Evolutionary conservation across 2,888 invertebrate species (phyloP), one percentile per base, ranked within the genome.

Genomic region (Clivina fossor): DNA sequence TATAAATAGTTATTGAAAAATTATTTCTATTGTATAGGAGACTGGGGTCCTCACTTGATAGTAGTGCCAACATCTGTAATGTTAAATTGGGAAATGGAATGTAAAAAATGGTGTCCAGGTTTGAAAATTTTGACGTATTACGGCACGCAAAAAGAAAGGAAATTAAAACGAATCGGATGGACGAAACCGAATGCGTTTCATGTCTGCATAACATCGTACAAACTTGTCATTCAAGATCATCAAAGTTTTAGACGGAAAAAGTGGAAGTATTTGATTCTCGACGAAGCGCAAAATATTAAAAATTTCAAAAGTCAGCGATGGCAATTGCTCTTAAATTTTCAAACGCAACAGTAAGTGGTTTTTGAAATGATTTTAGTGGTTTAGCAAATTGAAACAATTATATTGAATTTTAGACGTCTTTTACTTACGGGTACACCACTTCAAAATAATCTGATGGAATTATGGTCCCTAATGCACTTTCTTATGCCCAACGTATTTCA

Each of bases 21-120:
- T n/a, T n/a, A n/a, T n/a, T n/a, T n/a, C n/a, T n/a, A n/a, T n/a
- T n/a, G n/a, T n/a, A n/a, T 69, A 74, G 82, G 80, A n/a, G 88
- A 93, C 71, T 99, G 99, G 99, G 99, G 99, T 24, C 99, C 99
- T 50, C 99, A 99, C 81, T 80, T 99, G 18, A 95, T 99, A 63
- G 91, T 99, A 60, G 99, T 99, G 63, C 99, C 99, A 57, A 99
- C 99, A 11, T 97, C 97, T 62, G 98, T 99, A 46, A 96, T 99
- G 90, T 81, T 99, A 59, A 99, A 99, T 77, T 99, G 99, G 99
- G 99, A 99, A 78, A 94, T 98, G 93, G 99, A 99, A 76, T 91
- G 96, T 70, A 98, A 99, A 76, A 98, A 98, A 75, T 99, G 99
- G 99, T 98, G 97, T 74, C 99, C 99, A 1, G 94, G 93, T 47